Percentiles rank a stretch among this genome's conserved stretches.
Evolutionary conservation across 2,888 invertebrate species (phyloP).

Genomic region (Tachina fera): DNA sequence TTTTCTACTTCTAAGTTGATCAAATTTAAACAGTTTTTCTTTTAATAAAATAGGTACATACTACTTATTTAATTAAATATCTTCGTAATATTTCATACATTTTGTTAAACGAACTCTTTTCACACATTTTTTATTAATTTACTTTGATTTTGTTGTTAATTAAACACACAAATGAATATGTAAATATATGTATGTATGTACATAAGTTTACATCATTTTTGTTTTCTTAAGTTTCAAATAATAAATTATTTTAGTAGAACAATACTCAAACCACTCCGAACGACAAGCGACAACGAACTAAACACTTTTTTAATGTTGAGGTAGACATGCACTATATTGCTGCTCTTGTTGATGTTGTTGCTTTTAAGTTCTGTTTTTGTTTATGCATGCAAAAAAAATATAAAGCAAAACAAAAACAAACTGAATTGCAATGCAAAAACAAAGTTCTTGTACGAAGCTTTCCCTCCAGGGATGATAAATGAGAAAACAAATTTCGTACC

Average conservation of each 20-base stretch:
- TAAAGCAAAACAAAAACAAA: slow-evolving; percentile 17
- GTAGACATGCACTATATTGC: slow-evolving; percentile 59
- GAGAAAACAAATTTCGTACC: no score
- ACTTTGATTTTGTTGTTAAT: slow-evolving; percentile 33
- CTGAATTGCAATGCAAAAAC: slow-evolving; percentile 43
- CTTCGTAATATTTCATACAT: not conserved
- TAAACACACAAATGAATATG: slow-evolving; percentile 18
- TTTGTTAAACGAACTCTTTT: not conserved
- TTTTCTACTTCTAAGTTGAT: not conserved
- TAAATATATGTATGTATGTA: not conserved
- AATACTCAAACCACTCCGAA: slow-evolving; percentile 71
- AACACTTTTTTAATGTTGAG: slow-evolving; percentile 61
- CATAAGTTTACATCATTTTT: slow-evolving; percentile 9
- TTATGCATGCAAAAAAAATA: slow-evolving; percentile 33
- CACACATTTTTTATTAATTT: not conserved
- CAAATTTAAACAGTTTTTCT: slow-evolving; percentile 8
- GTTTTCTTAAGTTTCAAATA: not conserved
- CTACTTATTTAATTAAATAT: not conserved
- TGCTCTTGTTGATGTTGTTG: slow-evolving; percentile 35
- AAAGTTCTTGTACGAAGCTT: slow-evolving; percentile 48
- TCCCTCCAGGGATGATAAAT: no score
- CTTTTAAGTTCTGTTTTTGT: slow-evolving; percentile 59
- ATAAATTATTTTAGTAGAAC: not conserved
- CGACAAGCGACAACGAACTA: slow-evolving; percentile 75
- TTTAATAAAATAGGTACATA: not conserved